Evolutionary conservation across 2,888 invertebrate species (phyloP), one percentile per base, ranked within the genome.

Genomic region (Erebia ligea): DNA sequence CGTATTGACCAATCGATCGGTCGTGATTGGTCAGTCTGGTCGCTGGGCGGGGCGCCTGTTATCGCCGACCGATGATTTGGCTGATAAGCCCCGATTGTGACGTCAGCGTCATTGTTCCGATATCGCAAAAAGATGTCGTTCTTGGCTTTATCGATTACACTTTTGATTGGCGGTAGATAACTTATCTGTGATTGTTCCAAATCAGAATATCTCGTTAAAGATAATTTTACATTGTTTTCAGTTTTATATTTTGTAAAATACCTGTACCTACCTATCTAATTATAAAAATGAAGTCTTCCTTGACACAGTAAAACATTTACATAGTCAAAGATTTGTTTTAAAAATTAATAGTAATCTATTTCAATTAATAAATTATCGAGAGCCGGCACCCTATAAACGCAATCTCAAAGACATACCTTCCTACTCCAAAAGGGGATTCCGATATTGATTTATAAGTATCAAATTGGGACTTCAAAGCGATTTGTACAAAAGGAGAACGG

Each of bases 1-100:
- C 79, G 84, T 83, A 82, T 84, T 88, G 90, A 87, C 88, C 88
- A 81, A 90, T 90, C 88, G 87, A 92, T 92, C 82, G 87, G 80
- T 80, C 81, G 86, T 82, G 84, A 92, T 91, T 90, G 92, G 92
- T 86, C 91, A 87, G 84, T 76, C 76, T 78, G 76, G 76, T 71
- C 73, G 77, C 80, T 82, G 86, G 92, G 91, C 90, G 91, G 89
- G 82, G 91, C 80, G 78, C 71, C 77, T 77, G 78, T 84, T 91
- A 90, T 90, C 82, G 83, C 75, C 76, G 76, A 71, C 79, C 81
- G 83, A 83, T 84, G 79, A 78, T 78, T 79, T 77, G 77, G 77
- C 75, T 83, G 87, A 87, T 87, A 86, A 82, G 79, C 78, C 63
- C 78, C 78, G 83, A 84, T 85, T 77, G 79, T 81, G 79, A 81